Percentiles rank a stretch among this genome's conserved stretches.
Conservation (phyloP, 2,113 vertebrate genomes). For the Thamnophis sirtalis region DNA sequence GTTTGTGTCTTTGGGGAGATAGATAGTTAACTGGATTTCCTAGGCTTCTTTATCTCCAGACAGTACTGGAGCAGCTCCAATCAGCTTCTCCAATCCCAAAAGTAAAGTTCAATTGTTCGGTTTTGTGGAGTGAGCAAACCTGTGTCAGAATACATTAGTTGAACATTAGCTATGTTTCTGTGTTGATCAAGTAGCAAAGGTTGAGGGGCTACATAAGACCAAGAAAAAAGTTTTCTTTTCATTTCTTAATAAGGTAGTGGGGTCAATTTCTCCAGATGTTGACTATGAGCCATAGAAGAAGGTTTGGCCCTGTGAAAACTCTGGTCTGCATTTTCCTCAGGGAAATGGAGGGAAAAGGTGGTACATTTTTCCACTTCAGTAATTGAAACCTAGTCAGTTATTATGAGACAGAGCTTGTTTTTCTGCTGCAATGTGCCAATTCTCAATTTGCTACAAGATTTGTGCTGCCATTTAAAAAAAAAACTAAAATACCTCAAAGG, state of each 20-base stretch:
- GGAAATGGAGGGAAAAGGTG: not conserved
- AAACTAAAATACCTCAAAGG: not conserved
- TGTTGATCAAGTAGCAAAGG: not conserved
- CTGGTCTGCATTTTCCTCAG: not conserved
- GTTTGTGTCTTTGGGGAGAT: not conserved
- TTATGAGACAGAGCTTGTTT: not conserved
- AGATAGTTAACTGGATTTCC: not conserved
- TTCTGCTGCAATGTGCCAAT: not conserved
- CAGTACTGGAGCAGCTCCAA: not conserved
- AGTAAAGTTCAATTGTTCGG: not conserved
- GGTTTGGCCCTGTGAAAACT: not conserved
- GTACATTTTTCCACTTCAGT: rapidly evolving
- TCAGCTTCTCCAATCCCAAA: not conserved
- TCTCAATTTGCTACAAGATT: rapidly evolving
- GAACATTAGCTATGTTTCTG: not conserved
- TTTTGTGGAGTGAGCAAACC: not conserved
- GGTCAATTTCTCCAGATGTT: not conserved
- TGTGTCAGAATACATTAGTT: not conserved
- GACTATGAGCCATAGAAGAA: not conserved
- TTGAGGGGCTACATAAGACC: not conserved
- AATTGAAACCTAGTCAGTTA: not conserved
- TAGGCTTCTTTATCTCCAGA: not conserved
- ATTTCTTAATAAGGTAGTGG: not conserved
- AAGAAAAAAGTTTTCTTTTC: not conserved
- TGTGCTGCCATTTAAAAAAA: rapidly evolving